Conservation (phyloP, 2,113 vertebrate species). For the Camarhynchus parvulus region DNA sequence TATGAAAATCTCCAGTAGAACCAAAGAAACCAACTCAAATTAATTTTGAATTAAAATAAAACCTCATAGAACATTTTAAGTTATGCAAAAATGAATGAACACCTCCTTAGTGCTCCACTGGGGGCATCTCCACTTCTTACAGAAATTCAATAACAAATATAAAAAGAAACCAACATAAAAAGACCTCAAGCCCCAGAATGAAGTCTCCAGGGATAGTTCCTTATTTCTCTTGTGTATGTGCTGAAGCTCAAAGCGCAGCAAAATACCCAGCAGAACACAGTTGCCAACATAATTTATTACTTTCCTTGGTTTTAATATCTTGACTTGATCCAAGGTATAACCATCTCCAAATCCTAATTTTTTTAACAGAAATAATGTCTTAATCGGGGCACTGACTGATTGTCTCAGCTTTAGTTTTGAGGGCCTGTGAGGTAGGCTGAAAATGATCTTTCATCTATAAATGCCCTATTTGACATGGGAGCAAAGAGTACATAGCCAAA, state of each 20-base stretch:
- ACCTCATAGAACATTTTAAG: neutral
- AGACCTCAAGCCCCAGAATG: neutral
- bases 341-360: neutral
- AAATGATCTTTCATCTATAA: neutral
- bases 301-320: neutral
- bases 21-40: neutral
- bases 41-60: neutral
- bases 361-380: neutral
- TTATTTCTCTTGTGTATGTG: neutral
- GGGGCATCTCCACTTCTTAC: neutral
- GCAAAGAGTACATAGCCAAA: rapidly evolving
- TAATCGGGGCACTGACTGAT: neutral
- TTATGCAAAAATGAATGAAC: neutral
- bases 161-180: neutral
- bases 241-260: neutral
- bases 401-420: neutral
- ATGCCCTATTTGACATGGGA: neutral
- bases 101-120: neutral
- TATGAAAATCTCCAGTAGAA: neutral
- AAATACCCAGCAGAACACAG: neutral
- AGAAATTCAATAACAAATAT: neutral
- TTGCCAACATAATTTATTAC: neutral
- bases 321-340: neutral
- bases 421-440: neutral
- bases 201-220: neutral